Conservation (phyloP, 2,113 vertebrate species). For the Xenotilapia longispinis region DNA sequence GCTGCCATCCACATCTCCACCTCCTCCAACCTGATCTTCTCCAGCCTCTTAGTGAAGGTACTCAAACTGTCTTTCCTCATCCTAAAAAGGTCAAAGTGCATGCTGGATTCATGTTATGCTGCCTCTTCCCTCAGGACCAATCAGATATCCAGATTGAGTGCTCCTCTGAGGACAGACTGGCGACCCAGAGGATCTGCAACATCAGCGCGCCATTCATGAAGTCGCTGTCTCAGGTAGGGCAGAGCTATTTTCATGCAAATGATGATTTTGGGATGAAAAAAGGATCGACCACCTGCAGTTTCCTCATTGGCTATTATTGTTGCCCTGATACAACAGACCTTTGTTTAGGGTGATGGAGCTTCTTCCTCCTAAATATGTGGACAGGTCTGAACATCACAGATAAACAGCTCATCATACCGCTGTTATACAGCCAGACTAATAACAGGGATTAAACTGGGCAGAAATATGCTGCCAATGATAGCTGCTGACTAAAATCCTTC, state of each 20-base stretch:
- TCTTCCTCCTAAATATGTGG: not conserved
- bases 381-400: not conserved
- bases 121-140: constrained; percentile 72
- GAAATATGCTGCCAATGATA: not conserved
- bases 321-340: not conserved
- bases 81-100: not conserved
- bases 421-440: not conserved
- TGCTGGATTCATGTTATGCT: not conserved
- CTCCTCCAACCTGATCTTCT: constrained; percentile 85
- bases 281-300: not conserved
- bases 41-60: constrained; percentile 80
- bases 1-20: constrained; percentile 78
- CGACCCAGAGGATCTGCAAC: constrained; percentile 76
- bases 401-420: not conserved
- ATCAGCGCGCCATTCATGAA: constrained; percentile 88
- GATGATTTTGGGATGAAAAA: not conserved
- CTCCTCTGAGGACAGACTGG: constrained; percentile 52
- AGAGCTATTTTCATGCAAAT: not conserved
- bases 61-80: not conserved
- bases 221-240: constrained; percentile 81
- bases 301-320: not conserved
- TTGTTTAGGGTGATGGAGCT: not conserved
- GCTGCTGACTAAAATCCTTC: not conserved
- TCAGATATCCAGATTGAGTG: constrained; percentile 84
- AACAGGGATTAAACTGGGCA: not conserved